Conservation (phyloP, 1,140 invertebrate species). For the Anadara kagoshimensis region DNA sequence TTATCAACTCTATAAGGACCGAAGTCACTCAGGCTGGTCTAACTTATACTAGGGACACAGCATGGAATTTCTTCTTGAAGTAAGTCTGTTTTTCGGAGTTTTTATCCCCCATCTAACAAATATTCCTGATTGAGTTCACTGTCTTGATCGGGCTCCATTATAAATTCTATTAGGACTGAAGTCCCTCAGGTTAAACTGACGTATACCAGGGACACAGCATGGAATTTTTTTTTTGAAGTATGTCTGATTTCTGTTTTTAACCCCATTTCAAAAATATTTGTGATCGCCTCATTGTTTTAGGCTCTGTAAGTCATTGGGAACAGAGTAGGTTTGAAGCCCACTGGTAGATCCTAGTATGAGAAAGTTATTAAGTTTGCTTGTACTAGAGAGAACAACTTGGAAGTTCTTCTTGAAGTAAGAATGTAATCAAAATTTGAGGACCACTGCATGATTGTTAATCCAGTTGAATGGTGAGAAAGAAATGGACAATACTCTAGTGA, state of each 20-base stretch:
- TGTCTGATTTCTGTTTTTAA: neutral
- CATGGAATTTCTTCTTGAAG: constrained; percentile 74
- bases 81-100: constrained; percentile 42
- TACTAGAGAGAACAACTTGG: too few species aligned
- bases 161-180: constrained; percentile 73
- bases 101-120: too few species aligned
- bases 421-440: too few species aligned
- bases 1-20: constrained; percentile 73
- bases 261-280: constrained; percentile 48
- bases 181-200: constrained; percentile 72
- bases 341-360: too few species aligned
- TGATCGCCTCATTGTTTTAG: constrained; percentile 70
- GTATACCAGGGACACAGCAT: constrained; percentile 72
- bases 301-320: constrained; percentile 74
- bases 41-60: constrained; percentile 71
- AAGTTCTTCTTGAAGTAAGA: too few species aligned
- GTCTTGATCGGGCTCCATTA: constrained; percentile 71
- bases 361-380: too few species aligned
- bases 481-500: too few species aligned
- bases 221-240: constrained; percentile 73
- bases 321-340: too few species aligned
- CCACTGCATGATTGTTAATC: too few species aligned
- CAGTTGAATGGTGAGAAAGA: too few species aligned
- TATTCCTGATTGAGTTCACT: constrained; percentile 72
- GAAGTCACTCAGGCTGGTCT: constrained; percentile 73